Evolutionary conservation across 2,888 invertebrate species (phyloP), one percentile per base, ranked within the genome.

Genomic region (Saturnia pavonia): DNA sequence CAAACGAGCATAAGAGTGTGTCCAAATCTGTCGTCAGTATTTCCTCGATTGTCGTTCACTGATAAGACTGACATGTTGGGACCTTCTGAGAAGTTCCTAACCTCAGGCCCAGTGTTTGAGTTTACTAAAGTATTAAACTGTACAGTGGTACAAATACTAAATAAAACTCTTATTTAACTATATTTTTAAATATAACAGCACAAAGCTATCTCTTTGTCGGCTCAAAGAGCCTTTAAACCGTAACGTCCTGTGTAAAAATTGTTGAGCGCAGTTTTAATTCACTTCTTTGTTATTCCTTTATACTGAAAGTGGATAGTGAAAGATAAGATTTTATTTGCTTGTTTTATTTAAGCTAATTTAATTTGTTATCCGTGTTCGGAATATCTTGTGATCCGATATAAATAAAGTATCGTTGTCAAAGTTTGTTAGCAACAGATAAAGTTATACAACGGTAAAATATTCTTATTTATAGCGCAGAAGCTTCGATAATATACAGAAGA

Each of bases 281-380:
- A 60, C 25, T 60, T 14, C 25, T 60, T 60, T 60, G 57, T 60
- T 57, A 57, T 57, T 57, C 57, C 25, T 57, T 57, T 60, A 60
- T 27, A 27, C 27, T 27, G 12, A 19, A 60, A 7, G 57, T 27
- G 57, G 57, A 60, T 60, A 60, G 14, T 60, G 57, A 60, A 25
- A 60, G 25, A 60, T 60, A 27, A 60, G 11, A 25, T 60, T 60
- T n/a, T 60, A 12, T 54, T 54, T n/a, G 54, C 22, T 22, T 22
- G 9, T 22, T 54, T 54, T 60, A 60, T 60, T 27, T 22, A 7
- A 54, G 11, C 22, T n/a, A 22, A 9, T 54, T 54, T 60, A 60
- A 60, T 60, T 54, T 54, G 54, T 54, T 22, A 22, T 11, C 54
- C 22, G 54, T n/a, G 8, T 54, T 54, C 54, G 22, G 22, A 54